These are phyloP conservation scores for Cephus rjabovi DNA, from an alignment of 2,888 invertebrate genomes.

Conservation along the genomic window DNA sequence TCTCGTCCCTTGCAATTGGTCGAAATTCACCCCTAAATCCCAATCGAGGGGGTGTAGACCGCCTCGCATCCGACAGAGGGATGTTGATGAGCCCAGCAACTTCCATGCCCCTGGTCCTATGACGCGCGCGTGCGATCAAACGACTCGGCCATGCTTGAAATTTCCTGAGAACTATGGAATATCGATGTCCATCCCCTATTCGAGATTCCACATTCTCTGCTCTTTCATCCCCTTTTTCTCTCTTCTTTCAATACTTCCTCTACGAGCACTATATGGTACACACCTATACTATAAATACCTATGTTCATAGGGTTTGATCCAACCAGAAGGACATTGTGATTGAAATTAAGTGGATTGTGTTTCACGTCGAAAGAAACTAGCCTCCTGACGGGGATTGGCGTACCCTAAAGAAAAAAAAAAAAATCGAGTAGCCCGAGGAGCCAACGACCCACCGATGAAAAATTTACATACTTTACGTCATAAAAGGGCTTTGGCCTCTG, in stretches of 20 bases:
- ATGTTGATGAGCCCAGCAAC: conserved; percentile 25
- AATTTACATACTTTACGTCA: conserved; percentile 1
- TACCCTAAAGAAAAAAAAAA: background rate
- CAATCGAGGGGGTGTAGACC: background rate
- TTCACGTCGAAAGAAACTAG: background rate
- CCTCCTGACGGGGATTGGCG: background rate
- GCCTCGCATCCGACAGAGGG: background rate
- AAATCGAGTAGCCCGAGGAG: background rate
- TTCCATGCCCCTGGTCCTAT: conserved; percentile 37
- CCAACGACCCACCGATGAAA: background rate
- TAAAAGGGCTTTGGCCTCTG: background rate
- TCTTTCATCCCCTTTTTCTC: background rate
- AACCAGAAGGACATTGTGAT: background rate
- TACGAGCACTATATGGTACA: background rate
- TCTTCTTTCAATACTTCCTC: background rate
- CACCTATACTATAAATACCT: background rate
- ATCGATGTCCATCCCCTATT: conserved; percentile 28
- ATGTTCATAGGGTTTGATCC: background rate
- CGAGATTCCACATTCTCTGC: background rate
- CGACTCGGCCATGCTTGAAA: conserved; percentile 55
- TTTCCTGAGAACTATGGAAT: conserved; percentile 47
- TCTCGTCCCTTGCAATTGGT: conserved; percentile 51
- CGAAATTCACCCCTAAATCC: conserved; percentile 15
- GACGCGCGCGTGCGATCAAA: conserved; percentile 54
- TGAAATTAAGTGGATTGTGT: conserved; percentile 8